Evolutionary conservation across 2,888 invertebrate species (phyloP).

Genomic region (Himalopsyche anomala): DNA sequence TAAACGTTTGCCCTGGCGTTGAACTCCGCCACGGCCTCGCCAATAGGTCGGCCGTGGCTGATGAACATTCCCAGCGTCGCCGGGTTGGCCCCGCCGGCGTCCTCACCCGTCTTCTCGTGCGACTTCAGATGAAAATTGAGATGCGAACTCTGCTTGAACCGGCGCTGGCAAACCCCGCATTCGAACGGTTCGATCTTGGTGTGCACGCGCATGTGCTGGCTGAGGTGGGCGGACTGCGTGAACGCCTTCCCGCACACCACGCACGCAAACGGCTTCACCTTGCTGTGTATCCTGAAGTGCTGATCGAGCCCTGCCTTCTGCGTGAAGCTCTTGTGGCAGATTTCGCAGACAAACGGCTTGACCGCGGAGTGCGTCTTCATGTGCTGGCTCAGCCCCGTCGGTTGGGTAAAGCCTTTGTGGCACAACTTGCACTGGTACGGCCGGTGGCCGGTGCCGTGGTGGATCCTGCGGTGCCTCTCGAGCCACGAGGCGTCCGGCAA

Average conservation of each 20-base stretch:
- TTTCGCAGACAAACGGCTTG: conserved; percentile 72
- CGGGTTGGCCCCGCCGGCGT: not conserved
- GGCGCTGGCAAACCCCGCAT: conserved; percentile 72
- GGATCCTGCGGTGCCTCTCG: conserved; percentile 68
- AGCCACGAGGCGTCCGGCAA: conserved; percentile 69
- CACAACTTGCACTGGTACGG: conserved; percentile 70
- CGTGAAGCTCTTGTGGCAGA: conserved; percentile 73
- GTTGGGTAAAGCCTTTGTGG: conserved; percentile 73
- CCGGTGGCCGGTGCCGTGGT: conserved; percentile 66
- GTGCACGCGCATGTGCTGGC: conserved; percentile 75
- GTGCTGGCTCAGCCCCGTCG: conserved; percentile 73
- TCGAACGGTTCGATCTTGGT: conserved; percentile 74
- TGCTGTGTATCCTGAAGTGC: conserved; percentile 73
- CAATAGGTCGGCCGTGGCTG: not conserved
- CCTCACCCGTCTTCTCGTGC: conserved; percentile 67
- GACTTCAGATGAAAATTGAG: conserved; percentile 73
- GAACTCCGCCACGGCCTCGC: not conserved
- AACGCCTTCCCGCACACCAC: conserved; percentile 73
- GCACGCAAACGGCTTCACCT: conserved; percentile 73
- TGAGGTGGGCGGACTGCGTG: conserved; percentile 73
- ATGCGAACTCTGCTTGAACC: conserved; percentile 74
- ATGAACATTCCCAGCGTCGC: not conserved
- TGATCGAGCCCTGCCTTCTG: conserved; percentile 75
- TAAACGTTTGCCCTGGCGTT: not conserved
- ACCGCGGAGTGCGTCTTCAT: conserved; percentile 73